Percentiles rank a stretch among this genome's conserved stretches.
phyloP scores from a whole-genome alignment of 23 tunicate species.

The Oikopleura albicans region DNA sequence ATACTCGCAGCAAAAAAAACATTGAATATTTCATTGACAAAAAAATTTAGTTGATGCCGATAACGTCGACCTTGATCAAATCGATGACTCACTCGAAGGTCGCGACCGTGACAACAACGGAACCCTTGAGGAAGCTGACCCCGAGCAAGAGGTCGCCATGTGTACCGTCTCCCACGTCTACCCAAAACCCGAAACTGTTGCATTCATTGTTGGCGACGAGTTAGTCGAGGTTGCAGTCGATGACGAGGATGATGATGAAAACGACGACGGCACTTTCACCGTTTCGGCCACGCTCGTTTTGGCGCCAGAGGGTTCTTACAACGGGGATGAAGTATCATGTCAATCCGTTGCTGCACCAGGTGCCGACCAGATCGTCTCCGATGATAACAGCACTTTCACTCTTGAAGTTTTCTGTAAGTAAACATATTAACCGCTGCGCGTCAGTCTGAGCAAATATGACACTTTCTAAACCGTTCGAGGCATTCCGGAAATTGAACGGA shows the following conservation, averaged over 20 bases:
- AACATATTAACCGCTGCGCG: too few relatives aligned
- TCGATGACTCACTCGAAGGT: slow-evolving; percentile 1
- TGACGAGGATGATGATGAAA: neutral
- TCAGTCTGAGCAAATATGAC: too few relatives aligned
- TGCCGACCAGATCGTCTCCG: neutral
- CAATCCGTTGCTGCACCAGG: neutral
- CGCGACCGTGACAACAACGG: neutral
- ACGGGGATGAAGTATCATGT: slow-evolving; percentile 1
- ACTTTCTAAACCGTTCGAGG: too few relatives aligned
- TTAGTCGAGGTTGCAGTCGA: neutral
- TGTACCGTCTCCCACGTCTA: neutral
- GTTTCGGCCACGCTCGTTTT: neutral
- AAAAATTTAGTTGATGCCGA: neutral
- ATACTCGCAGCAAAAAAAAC: too few relatives aligned
- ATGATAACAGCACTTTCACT: neutral
- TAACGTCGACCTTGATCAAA: neutral
- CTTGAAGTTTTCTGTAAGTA: slow-evolving; percentile 3
- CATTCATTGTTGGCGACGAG: neutral
- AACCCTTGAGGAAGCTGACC: neutral
- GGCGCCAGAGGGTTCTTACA: neutral
- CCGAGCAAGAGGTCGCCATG: neutral
- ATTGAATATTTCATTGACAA: too few relatives aligned
- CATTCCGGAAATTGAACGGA: too few relatives aligned
- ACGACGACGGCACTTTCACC: neutral
- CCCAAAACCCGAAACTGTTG: slow-evolving; percentile 2